Base-by-base conservation (phyloP, 1,140 invertebrate species). In the Dysdera silvatica region DNA sequence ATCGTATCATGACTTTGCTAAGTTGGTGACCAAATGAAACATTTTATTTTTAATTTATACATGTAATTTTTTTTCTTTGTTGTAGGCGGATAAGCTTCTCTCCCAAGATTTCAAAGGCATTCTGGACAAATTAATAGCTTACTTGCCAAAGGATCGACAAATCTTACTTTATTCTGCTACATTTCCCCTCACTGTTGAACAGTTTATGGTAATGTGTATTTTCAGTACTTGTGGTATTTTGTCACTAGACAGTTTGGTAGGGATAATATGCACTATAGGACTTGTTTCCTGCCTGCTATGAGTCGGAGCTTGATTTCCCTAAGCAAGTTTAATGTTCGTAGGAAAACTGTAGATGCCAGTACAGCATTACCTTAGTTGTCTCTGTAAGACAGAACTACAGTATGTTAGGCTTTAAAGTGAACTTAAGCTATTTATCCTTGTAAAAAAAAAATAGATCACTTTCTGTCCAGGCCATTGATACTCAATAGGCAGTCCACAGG, bases 81-180 rank as follows among this genome's bases (percentile, higher is more conserved):
- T 65, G 7, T 68, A 81, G 83, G 96, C 96, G 69, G 96, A 99
- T 78, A 99, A 99, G 80, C 82, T 99, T 68, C 82, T 99, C 55
- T 98, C 95, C 67, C 94, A 98, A 83, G 96, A 99, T 82, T 99
- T 99, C 77, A 95, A 97, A 79, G 93, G 94, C 74, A 96, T 98
- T 90, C 81, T 98, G 72, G 95, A 98, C 82, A 89, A 88, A 79
- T 89, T 98, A 69, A 98, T 99, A 78, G 84, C 85, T 70, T 86
- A 87, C 81, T 82, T 99, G 79, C 96, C 97, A 62, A 82, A 84
- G 71, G 89, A 95, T 79, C 84, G 95, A 79, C 97, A 99, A 79
- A 97, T 99, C 74, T 82, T 99, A 73, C 82, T 99, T 59, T 99
- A 96, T 81, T 99, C 95, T 68, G 97, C 97, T 63, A 99, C 97